Base-by-base conservation (phyloP, 2,888 invertebrate species). In the Lepidochrysops patricia region DNA sequence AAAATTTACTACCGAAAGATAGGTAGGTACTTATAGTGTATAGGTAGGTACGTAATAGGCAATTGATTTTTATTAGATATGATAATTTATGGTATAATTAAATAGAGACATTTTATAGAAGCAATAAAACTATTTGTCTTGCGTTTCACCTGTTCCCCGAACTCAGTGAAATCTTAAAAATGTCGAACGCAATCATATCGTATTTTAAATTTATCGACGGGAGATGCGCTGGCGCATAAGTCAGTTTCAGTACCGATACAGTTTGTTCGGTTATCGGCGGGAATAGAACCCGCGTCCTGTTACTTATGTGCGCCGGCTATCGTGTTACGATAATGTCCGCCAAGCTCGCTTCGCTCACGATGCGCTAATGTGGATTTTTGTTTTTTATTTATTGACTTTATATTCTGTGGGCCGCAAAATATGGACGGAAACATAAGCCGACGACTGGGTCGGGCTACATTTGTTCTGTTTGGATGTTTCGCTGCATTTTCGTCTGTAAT, bases 261-360 rank as follows among this genome's bases (percentile, higher is more conserved):
- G 81, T 80, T 82, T 76, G 72, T 74, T 74, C 75, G 76, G 75
- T 78, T 84, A 84, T 85, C 83, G 73, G 69, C 71, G 66, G 68
- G 76, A 77, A 80, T 77, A 79, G 81, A 77, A 78, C 67, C 65
- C 62, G 61, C 63, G 66, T 60, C 58, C 64, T 60, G 67, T 80
- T 79, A 82, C 75, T 84, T 82, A 83, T 82, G 82, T 75, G 69
- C 69, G 70, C 62, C 66, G 66, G 72, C 75, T 84, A 84, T 84
- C 84, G 71, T 70, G 73, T 74, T 73, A 70, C 79, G 84, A 85
- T 84, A 84, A 77, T 83, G 79, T 77, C 77, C 67, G 72, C 70
- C 72, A 69, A 72, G 76, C 74, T 69, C 70, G 69, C 71, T 74
- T 61, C 66, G 64, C 65, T 67, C 66, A 63, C 67, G 67, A 66